phyloP scores from a whole-genome alignment of 2,113 vertebrate genomes.

The Arenaria interpres region DNA sequence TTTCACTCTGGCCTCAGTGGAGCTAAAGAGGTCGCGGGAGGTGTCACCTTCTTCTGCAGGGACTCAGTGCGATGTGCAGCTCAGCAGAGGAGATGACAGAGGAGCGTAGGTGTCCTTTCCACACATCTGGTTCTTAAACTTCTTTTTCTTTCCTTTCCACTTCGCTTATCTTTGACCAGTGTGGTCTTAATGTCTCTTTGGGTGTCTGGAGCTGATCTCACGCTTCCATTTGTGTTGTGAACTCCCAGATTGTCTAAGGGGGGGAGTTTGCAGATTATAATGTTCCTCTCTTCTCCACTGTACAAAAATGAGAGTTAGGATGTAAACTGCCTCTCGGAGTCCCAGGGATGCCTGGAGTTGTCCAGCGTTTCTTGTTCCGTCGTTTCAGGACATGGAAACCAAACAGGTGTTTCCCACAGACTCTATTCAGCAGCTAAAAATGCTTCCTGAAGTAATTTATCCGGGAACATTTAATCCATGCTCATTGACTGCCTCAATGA shows the following conservation, averaged over 20 bases:
- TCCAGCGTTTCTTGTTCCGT: accelerated
- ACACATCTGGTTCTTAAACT: not conserved
- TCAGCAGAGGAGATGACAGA: accelerated
- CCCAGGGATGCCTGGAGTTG: not conserved
- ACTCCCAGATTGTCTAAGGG: not conserved
- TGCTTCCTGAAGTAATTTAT: slow-evolving; percentile 9
- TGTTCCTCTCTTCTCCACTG: not conserved
- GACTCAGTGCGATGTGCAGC: accelerated
- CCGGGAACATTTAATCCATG: not conserved
- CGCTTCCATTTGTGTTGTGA: accelerated
- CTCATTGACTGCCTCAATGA: not conserved
- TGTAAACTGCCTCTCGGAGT: not conserved
- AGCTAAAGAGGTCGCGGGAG: not conserved
- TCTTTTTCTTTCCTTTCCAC: not conserved
- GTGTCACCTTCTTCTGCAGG: not conserved
- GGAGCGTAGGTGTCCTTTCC: not conserved
- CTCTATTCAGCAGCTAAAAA: not conserved
- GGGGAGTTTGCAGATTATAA: accelerated
- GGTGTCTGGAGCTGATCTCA: not conserved
- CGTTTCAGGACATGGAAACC: not conserved
- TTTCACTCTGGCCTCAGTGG: not conserved
- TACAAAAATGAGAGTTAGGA: accelerated
- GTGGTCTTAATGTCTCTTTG: not conserved
- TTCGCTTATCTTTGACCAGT: not conserved
- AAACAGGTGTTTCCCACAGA: slow-evolving; percentile 36